phyloP scores from a whole-genome alignment of 2,888 invertebrate species.

The Catocala fraxini region DNA sequence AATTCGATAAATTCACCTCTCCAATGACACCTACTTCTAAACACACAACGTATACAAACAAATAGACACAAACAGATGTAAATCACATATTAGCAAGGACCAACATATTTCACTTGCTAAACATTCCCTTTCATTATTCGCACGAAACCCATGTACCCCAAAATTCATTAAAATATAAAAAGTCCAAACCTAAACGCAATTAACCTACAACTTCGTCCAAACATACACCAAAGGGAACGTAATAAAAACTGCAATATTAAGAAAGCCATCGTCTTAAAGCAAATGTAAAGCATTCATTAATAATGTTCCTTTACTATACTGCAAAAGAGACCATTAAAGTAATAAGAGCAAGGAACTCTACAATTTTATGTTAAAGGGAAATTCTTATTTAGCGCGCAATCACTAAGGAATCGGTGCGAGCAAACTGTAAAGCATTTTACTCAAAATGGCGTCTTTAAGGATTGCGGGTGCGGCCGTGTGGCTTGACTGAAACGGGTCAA shows the following conservation, averaged over 20 bases:
- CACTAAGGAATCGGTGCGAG: slow-evolving; percentile 11
- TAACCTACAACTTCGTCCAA: not conserved
- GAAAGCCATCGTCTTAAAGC: not conserved
- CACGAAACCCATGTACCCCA: not conserved
- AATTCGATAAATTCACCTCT: no score
- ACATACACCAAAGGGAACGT: slow-evolving; percentile 5
- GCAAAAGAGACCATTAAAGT: slow-evolving; percentile 6
- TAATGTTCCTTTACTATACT: slow-evolving; percentile 11
- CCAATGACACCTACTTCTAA: no score
- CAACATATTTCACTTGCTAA: not conserved
- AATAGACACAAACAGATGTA: no score
- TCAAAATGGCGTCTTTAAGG: not conserved
- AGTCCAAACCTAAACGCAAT: not conserved
- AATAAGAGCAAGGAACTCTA: slow-evolving; percentile 11
- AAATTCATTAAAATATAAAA: slow-evolving; percentile 7
- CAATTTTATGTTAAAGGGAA: slow-evolving; percentile 12
- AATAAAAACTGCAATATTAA: slow-evolving; percentile 17
- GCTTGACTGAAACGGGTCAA: no score
- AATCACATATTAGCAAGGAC: not conserved
- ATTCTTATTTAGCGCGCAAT: slow-evolving; percentile 12
- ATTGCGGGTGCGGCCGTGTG: not conserved
- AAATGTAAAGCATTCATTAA: slow-evolving; percentile 18
- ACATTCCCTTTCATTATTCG: slow-evolving; percentile 1
- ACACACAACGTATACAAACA: no score
- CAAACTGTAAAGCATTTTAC: slow-evolving; percentile 13